Percentiles rank a stretch among this genome's conserved stretches.
Conservation (phyloP, 2,797 vertebrate genomes). For the Megaceryle alcyon region DNA sequence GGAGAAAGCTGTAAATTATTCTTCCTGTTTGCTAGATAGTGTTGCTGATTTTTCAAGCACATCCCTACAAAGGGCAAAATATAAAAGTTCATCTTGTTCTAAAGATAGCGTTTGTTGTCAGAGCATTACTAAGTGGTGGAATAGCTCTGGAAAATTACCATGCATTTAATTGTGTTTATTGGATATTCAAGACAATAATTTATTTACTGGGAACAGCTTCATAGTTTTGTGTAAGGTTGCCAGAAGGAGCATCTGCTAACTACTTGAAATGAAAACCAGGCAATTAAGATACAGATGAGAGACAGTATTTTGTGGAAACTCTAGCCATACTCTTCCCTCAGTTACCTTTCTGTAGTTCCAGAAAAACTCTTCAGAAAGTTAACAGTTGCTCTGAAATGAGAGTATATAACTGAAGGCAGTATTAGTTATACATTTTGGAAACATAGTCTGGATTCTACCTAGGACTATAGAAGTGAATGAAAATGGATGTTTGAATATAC, state of each 20-base stretch:
- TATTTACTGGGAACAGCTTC: background rate
- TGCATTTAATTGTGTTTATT: background rate
- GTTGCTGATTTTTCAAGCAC: background rate
- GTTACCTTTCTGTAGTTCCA: background rate
- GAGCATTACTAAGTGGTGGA: background rate
- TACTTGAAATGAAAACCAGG: background rate
- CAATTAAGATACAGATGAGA: background rate
- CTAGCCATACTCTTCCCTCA: background rate
- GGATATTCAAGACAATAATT: background rate
- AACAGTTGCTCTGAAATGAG: background rate
- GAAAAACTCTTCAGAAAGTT: background rate
- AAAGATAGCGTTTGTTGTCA: background rate
- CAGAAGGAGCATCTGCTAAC: conserved; percentile 6
- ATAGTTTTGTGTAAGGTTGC: background rate
- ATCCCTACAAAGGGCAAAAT: background rate
- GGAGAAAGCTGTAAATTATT: conserved; percentile 12
- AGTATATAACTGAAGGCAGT: background rate
- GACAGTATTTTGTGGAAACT: background rate
- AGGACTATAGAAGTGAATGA: background rate
- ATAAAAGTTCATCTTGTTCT: background rate
- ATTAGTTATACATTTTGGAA: background rate
- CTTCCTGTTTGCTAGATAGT: background rate
- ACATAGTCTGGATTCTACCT: background rate
- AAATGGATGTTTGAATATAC: background rate
- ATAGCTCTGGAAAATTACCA: conserved; percentile 9